phyloP scores from a whole-genome alignment of 2,113 vertebrate species.

The Maccullochella peelii region DNA sequence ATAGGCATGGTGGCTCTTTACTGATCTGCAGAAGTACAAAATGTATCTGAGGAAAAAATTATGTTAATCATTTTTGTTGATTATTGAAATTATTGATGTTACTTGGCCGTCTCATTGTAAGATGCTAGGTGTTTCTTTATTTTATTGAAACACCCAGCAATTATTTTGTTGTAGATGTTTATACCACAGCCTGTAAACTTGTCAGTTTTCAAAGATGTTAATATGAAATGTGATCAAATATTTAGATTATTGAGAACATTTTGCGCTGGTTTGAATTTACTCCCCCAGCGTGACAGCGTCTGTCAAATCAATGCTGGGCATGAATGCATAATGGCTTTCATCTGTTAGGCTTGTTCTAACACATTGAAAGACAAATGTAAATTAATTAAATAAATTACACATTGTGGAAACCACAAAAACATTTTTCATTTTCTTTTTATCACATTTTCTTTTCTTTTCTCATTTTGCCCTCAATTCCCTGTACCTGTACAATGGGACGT shows the following conservation, averaged over 20 bases:
- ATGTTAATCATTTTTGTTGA: no score
- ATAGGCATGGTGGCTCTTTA: not conserved
- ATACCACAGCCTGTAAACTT: not conserved
- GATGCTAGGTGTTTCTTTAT: not conserved
- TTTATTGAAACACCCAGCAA: not conserved
- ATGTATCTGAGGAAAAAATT: not conserved
- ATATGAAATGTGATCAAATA: conserved; percentile 14
- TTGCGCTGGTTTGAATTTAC: conserved; percentile 9
- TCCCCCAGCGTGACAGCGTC: not conserved
- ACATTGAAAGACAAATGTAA: not conserved
- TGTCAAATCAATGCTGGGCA: conserved; percentile 10
- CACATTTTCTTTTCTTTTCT: not conserved
- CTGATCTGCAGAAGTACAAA: not conserved
- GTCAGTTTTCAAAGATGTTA: conserved; percentile 7
- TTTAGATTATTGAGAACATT: conserved; percentile 8
- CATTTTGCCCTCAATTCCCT: not conserved
- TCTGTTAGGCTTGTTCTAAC: conserved; percentile 12
- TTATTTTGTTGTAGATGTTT: not conserved
- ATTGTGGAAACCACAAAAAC: not conserved
- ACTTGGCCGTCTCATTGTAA: not conserved
- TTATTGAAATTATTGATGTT: not conserved
- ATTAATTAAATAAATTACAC: not conserved
- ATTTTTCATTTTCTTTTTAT: not conserved
- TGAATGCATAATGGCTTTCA: conserved; percentile 15
- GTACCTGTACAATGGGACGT: no score